Base-by-base conservation (phyloP, 2,888 invertebrate genomes). In the Notocelia uddmanniana region DNA sequence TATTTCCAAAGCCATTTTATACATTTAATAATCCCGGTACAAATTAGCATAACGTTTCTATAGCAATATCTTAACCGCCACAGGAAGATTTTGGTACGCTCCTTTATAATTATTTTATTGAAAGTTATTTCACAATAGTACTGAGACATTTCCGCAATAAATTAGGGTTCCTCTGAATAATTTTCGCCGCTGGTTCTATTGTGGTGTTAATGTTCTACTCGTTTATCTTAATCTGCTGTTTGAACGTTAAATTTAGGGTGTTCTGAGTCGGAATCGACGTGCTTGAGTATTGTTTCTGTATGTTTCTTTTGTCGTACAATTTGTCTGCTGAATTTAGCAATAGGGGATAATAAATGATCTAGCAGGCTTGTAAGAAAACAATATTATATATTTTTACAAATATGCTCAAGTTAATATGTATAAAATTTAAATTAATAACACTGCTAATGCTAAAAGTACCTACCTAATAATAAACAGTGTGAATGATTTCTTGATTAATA, bases 71-170 rank as follows among this genome's bases (percentile, higher is more conserved):
- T 54, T n/a, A 62, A 52, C 21, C 63, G 19, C 23, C 9, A 50
- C 34, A 31, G 52, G 59, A 64, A 62, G 59, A 31, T 34, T 52
- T 52, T n/a, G 13, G n/a, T 45, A 45, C 6, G 45, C 45, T 69
- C 48, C 34, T 19, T 71, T 19, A 63, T 63, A 67, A 70, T 74
- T 63, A 68, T 71, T 79, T 74, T 73, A 74, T 76, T 64, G 62
- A 71, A 75, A 62, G 31, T 69, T 63, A 67, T 66, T 70, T 67
- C 77, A 87, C 85, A 87, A 87, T 82, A 78, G 83, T 64, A 73
- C 73, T 63, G 50, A 76, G 83, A 82, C 81, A 80, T 82, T 82
- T 80, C 80, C 75, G 69, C 83, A 82, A 86, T 85, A 85, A 87
- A 86, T 86, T 83, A 79, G 76, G 77, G 74, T 76, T 76, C 69